A percentile compares a stretch with the other conserved stretches of the same genome.
These are phyloP conservation scores for Muscidifurax raptorellus DNA, from an alignment of 1,140 invertebrate species.

Conservation along the genomic window DNA sequence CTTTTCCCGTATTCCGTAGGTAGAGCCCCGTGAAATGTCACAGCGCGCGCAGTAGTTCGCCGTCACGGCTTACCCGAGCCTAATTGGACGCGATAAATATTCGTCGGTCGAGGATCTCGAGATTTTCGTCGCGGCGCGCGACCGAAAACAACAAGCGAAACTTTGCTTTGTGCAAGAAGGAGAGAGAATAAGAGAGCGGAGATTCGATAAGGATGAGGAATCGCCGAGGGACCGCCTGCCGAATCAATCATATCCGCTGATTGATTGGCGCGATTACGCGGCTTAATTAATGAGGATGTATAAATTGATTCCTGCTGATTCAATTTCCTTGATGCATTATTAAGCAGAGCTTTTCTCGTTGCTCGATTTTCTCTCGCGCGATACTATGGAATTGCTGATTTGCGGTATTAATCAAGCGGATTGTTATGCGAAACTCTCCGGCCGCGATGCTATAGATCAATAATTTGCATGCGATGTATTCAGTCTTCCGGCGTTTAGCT, in stretches of 20 bases:
- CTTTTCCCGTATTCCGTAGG: too few species aligned
- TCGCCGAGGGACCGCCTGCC: conserved; percentile 1
- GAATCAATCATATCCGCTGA: conserved; percentile 47
- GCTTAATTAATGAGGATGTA: conserved; percentile 46
- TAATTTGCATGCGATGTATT: background rate
- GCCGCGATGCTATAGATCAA: background rate
- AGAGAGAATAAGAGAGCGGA: conserved; percentile 20
- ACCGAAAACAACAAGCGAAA: conserved; percentile 23
- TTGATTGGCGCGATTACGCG: conserved; percentile 44
- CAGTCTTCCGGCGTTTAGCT: background rate
- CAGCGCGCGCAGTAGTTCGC: conserved; percentile 25
- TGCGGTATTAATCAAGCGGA: background rate
- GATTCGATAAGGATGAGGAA: conserved; percentile 34
- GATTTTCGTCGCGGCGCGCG: conserved; percentile 19
- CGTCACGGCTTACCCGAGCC: conserved; percentile 46
- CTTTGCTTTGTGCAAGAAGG: conserved; percentile 45
- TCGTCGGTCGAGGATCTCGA: conserved; percentile 46
- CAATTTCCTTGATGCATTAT: conserved; percentile 35
- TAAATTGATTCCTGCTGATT: conserved; percentile 48
- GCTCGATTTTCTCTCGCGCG: background rate
- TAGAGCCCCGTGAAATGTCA: conserved; percentile 59
- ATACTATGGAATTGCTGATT: background rate
- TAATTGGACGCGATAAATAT: conserved; percentile 70
- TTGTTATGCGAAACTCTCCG: conserved; percentile 10
- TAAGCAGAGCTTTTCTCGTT: background rate